Conservation (phyloP, 2,113 vertebrate genomes). For the Onychostoma macrolepis region DNA sequence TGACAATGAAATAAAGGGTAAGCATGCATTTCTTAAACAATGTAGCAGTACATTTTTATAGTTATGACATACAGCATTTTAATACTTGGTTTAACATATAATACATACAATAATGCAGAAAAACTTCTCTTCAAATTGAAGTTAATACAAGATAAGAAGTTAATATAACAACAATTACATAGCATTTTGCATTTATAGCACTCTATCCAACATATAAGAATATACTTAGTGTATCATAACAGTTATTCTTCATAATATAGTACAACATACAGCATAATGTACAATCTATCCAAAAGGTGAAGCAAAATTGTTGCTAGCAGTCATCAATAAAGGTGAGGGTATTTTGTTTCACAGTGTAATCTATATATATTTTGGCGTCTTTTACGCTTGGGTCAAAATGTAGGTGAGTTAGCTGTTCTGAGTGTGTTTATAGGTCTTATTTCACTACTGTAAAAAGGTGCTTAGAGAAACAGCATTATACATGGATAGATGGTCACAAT, state of each 20-base stretch:
- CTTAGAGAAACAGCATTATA: not conserved
- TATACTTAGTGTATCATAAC: not conserved
- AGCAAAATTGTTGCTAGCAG: not conserved
- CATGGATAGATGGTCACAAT: not conserved
- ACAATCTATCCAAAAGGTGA: not conserved
- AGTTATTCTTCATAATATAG: not conserved
- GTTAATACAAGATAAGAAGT: not conserved
- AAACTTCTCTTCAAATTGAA: not conserved
- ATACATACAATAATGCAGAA: not conserved
- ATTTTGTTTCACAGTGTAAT: slow-evolving; percentile 35
- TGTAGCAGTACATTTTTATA: not conserved
- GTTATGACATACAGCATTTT: not conserved
- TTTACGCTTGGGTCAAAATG: slow-evolving; percentile 4
- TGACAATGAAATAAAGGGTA: not conserved
- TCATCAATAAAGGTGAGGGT: slow-evolving; percentile 6
- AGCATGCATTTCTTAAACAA: not conserved
- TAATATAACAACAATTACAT: not conserved
- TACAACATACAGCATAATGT: not conserved
- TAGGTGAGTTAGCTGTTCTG: not conserved
- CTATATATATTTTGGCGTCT: slow-evolving; percentile 2
- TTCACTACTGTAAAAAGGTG: not conserved
- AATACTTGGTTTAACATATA: not conserved
- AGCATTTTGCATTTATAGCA: not conserved
- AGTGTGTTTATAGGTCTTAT: not conserved
- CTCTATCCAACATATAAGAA: not conserved